Conservation (phyloP, 2,113 vertebrate species). For the Cyphomyrus discorhynchus region DNA sequence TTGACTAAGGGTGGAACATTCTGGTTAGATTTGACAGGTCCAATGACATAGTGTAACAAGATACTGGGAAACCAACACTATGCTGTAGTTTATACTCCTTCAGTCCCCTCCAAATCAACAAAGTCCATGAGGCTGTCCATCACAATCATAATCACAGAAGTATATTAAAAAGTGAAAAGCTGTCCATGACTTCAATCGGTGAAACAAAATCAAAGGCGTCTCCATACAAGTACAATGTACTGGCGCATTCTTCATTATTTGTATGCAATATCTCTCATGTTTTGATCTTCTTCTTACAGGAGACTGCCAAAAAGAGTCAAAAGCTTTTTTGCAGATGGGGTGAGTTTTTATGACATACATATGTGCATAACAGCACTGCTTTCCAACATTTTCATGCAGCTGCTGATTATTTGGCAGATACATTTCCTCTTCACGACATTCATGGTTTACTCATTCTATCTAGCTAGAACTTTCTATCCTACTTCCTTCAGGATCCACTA, state of each 20-base stretch:
- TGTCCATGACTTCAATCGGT: not conserved
- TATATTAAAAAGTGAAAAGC: not conserved
- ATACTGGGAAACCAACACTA: not conserved
- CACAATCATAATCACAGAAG: not conserved
- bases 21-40: not conserved
- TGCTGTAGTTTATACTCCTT: not conserved
- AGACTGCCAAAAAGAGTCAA: conserved; percentile 86
- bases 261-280: not conserved
- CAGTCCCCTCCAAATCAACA: not conserved
- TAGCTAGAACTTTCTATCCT: not conserved
- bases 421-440: not conserved
- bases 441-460: not conserved
- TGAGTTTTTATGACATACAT: conserved; percentile 51
- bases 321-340: conserved; percentile 92
- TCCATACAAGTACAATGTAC: not conserved
- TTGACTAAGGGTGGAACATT: not conserved
- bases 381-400: not conserved
- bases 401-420: not conserved
- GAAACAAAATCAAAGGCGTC: not conserved
- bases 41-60: not conserved
- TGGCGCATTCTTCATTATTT: not conserved
- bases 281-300: conserved; percentile 50
- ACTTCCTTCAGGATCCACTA: not conserved
- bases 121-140: not conserved
- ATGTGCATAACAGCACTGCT: not conserved